Evolutionary conservation across 2,888 invertebrate species (phyloP).

Genomic region (Orchesella flavescens): DNA sequence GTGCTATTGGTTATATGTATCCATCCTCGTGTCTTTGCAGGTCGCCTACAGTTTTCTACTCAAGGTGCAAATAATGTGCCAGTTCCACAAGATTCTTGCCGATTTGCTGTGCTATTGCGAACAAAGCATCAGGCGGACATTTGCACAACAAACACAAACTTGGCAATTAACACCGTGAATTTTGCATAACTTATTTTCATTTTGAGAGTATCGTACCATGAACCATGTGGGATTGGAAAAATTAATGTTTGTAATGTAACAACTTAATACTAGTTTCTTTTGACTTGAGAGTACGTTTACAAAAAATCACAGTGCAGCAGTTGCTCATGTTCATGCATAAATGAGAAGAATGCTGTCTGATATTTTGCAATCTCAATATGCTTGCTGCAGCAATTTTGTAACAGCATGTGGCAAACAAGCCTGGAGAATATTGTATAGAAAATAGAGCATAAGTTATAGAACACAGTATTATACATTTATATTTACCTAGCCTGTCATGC

Average conservation of each 20-base stretch:
- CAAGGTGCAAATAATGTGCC: too few relatives aligned
- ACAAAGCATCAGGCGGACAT: too few relatives aligned
- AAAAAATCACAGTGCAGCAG: background rate
- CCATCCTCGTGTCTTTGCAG: too few relatives aligned
- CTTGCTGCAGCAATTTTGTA: background rate
- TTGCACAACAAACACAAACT: background rate
- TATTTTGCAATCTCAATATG: background rate
- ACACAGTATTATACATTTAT: background rate
- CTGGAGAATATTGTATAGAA: background rate
- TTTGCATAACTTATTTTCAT: background rate
- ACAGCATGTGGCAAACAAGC: background rate
- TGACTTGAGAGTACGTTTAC: background rate
- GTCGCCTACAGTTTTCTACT: too few relatives aligned
- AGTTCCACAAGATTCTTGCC: too few relatives aligned
- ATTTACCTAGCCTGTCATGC: background rate
- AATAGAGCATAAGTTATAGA: background rate
- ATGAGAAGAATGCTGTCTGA: slow-evolving; percentile 9
- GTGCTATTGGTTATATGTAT: too few relatives aligned
- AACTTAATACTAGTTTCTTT: background rate
- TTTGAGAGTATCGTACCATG: background rate
- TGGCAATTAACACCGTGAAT: background rate
- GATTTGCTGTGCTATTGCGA: too few relatives aligned
- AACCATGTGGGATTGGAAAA: background rate
- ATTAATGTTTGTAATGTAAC: too few relatives aligned
- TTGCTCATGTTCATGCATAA: slow-evolving; percentile 41